Evolutionary conservation across 2,113 vertebrate genomes (phyloP), one percentile per base, ranked within the genome.

Genomic region (Notarius quadriscutis): DNA sequence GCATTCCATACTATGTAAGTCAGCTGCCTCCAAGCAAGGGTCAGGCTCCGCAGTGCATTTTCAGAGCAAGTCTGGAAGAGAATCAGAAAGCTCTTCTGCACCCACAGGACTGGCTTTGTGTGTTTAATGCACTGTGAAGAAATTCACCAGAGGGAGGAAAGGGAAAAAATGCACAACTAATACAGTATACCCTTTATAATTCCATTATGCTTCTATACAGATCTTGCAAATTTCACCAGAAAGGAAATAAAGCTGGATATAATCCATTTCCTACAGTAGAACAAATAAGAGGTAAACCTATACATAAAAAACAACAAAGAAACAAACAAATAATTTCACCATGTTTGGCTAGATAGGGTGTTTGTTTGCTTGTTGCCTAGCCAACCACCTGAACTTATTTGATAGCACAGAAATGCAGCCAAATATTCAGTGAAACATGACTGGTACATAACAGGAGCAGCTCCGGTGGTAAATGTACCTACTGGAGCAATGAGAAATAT

Each of bases 1-100:
- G 91, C 92, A 91, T 93, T 92, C 89, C 87, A 87, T 60, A 79
- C 83, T 89, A 92, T 94, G 92, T 94, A 91, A 92, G 93, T 92
- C 92, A 90, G 71, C 87, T 92, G 93, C 91, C 92, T 93, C 86
- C 84, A 82, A 93, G 93, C 92, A 90, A 91, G 86, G 93, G 92
- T 94, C 93, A 92, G 89, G 90, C 88, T 91, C 90, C 85, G n/a
- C 48, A 50, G 89, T 89, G 87, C 84, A 87, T 89, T 91, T 89
- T 89, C 87, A 83, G 88, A 88, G 90, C 87, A 86, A 65, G 75
- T 87, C 90, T 92, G 89, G 85, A 91, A 89, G 85, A 74, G 50
- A 92, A 92, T 89, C 89, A 91, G 86, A 93, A 83, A 86, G 90
- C 91, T 87, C 78, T 87, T 89, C 83, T 83, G 82, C 90, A 92